Base-by-base conservation (phyloP, 2,113 vertebrate species). In the Albula glossodonta region DNA sequence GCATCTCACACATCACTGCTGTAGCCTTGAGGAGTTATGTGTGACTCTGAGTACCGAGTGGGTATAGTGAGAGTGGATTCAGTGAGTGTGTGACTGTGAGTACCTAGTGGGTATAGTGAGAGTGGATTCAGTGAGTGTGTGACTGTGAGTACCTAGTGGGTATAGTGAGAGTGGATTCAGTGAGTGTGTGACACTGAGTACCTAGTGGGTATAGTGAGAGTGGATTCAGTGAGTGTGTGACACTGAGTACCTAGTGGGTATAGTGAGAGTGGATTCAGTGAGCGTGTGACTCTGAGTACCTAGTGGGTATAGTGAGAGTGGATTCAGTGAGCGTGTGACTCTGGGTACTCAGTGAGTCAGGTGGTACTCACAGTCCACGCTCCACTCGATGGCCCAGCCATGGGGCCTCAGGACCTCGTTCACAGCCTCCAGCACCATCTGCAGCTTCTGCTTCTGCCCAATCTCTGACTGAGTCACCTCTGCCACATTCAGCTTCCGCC, bases 391-490 rank as follows among this genome's bases (percentile, higher is more conserved):
- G 0, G 93, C 93, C 97, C 97, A 97, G 90, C 97, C 96, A 0
- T 97, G 97, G 66, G 97, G 97, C 77, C 96, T 94, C 52, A 99
- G 96, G 77, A 97, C 86, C 10, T 97, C 96, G 0, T 97, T 97
- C 50, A 99, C 97, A 0, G 97, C 94, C 84, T 99, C 98, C 91
- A 99, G 91, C 9, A 99, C 97, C 0, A 97, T 99, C 93, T 97
- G 98, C 81, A 99, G 91, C 93, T 99, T 99, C 91, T 98, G 98
- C 57, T 98, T 99, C 94, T 99, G 98, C 22, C 96, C 98, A 2
- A 98, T 96, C 90, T 99, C 98, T 0, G 98, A 99, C 83, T 99
- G 98, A 0, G 98, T 99, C 92, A 99, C 98, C 93, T 99, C 98
- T 0, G 98, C 98, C 89, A 99, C 97, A 0, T 98, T 98, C 92